phyloP scores from a whole-genome alignment of 2,797 vertebrate species.

The Phylloscopus collybita region DNA sequence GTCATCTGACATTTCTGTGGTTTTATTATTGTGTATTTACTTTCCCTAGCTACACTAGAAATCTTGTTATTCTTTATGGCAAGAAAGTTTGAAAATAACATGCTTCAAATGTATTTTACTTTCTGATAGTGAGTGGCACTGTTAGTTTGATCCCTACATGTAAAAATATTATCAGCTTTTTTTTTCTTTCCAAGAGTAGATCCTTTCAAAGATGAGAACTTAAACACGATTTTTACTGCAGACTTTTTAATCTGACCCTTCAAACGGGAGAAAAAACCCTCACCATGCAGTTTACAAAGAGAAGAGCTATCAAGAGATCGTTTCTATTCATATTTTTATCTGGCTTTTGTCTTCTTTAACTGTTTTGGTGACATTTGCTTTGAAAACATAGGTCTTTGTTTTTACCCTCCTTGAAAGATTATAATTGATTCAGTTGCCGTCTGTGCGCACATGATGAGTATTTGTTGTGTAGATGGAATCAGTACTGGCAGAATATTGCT shows the following conservation, averaged over 20 bases:
- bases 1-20: not conserved
- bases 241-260: constrained; percentile 44
- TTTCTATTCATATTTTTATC: constrained; percentile 44
- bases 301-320: constrained; percentile 22
- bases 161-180: constrained; percentile 18
- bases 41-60: not conserved
- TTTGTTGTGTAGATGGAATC: constrained; percentile 73
- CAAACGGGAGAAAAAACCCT: not conserved
- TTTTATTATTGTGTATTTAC: not conserved
- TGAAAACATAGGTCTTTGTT: constrained; percentile 52
- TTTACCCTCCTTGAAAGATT: constrained; percentile 53
- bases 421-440: constrained; percentile 61
- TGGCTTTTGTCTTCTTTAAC: constrained; percentile 54
- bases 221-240: not conserved
- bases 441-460: constrained; percentile 59
- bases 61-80: not conserved
- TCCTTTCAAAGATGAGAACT: constrained; percentile 36
- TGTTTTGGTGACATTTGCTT: constrained; percentile 62
- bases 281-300: not conserved
- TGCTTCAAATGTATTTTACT: constrained; percentile 30
- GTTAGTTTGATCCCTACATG: constrained; percentile 21
- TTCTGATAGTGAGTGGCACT: constrained; percentile 7
- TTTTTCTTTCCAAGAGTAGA: constrained; percentile 16
- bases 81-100: constrained; percentile 21
- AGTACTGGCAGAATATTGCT: constrained; percentile 63